Conservation (phyloP, 2,113 vertebrate genomes). For the Pollachius pollachius region DNA sequence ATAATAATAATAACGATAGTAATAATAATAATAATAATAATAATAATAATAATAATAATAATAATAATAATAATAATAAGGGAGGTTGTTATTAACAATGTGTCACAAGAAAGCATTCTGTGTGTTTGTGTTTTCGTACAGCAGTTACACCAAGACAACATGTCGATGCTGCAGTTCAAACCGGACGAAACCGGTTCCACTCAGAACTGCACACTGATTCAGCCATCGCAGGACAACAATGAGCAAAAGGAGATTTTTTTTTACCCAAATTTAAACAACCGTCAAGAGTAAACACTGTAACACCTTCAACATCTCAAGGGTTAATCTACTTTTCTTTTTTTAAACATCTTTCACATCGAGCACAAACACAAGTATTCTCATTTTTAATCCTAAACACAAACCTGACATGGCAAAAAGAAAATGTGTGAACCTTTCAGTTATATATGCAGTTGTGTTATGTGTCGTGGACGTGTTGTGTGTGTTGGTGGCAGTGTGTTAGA, state of each 20-base stretch:
- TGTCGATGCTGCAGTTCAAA: slow-evolving; percentile 53
- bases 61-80: slow-evolving; percentile 39
- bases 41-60: slow-evolving; percentile 39
- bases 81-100: slow-evolving; percentile 41
- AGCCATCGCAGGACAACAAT: slow-evolving; percentile 68
- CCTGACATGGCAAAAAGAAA: slow-evolving; percentile 62
- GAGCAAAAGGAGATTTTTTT: slow-evolving; percentile 64
- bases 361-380: slow-evolving; percentile 66
- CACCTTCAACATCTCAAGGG: slow-evolving; percentile 60
- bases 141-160: slow-evolving; percentile 59
- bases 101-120: slow-evolving; percentile 68
- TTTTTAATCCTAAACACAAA: slow-evolving; percentile 46
- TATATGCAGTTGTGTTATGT: slow-evolving; percentile 43
- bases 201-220: slow-evolving; percentile 64
- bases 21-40: slow-evolving; percentile 27
- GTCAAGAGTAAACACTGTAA: slow-evolving; percentile 50
- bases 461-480: slow-evolving; percentile 47
- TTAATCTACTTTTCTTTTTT: slow-evolving; percentile 26
- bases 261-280: slow-evolving; percentile 52
- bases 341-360: slow-evolving; percentile 55
- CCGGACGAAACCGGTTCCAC: slow-evolving; percentile 55
- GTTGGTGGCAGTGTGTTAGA: slow-evolving; percentile 49
- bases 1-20: slow-evolving; percentile 7
- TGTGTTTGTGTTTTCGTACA: slow-evolving; percentile 58
- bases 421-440: slow-evolving; percentile 44